A percentile compares a stretch with the other conserved stretches of the same genome.
These are phyloP conservation scores for Timandra comae DNA, from an alignment of 2,888 invertebrate species.

Conservation along the genomic window DNA sequence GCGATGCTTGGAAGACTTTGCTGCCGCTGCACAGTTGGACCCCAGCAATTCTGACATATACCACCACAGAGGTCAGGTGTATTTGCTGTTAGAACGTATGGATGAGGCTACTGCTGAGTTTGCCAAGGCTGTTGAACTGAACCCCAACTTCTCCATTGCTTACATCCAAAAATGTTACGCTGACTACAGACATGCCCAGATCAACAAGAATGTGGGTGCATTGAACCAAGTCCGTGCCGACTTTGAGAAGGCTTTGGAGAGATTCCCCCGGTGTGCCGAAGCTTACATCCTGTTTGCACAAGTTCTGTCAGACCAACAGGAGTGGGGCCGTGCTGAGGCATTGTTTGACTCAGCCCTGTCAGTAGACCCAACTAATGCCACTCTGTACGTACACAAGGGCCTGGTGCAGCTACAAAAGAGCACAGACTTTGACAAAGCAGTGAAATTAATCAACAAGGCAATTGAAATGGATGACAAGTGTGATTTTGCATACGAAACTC, in stretches of 20 bases:
- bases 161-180: conserved; percentile 94
- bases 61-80: conserved; percentile 94
- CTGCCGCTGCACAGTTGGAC: conserved; percentile 84
- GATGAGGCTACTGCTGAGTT: conserved; percentile 90
- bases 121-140: conserved; percentile 86
- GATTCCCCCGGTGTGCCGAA: conserved; percentile 90
- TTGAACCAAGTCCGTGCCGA: conserved; percentile 81
- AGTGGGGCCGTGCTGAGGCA: conserved; percentile 88
- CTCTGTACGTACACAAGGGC: conserved; percentile 91
- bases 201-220: conserved; percentile 77
- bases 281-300: conserved; percentile 93
- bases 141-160: conserved; percentile 90
- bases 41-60: conserved; percentile 91
- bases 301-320: conserved; percentile 90
- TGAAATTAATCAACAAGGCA: conserved; percentile 86
- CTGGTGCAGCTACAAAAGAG: conserved; percentile 89
- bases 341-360: conserved; percentile 88
- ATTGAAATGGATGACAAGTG: conserved; percentile 93
- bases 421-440: conserved; percentile 87
- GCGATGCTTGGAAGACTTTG: conserved; percentile 87
- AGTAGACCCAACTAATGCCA: conserved; percentile 90
- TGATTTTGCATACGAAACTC: conserved; percentile 95
- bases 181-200: conserved; percentile 84
- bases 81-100: conserved; percentile 87
- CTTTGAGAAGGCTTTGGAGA: conserved; percentile 85